Percentiles rank a stretch among this genome's conserved stretches.
phyloP scores from a whole-genome alignment of 2,888 invertebrate species.

The Leucophenga maculata region DNA sequence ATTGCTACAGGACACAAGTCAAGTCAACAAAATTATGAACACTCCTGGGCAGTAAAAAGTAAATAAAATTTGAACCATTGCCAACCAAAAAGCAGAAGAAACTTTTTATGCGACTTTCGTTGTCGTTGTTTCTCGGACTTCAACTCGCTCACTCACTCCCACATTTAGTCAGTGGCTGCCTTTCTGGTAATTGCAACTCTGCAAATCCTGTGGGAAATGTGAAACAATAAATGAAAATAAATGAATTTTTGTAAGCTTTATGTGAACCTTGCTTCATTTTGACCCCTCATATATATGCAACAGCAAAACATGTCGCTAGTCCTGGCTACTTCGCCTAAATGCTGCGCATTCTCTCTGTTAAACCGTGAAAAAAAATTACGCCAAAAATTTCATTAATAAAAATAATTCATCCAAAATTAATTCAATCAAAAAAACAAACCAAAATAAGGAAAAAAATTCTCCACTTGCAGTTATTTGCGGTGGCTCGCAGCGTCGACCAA shows the following conservation, averaged over 20 bases:
- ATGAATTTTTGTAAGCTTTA: constrained; percentile 62
- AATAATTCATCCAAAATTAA: constrained; percentile 42
- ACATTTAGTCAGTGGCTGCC: constrained; percentile 38
- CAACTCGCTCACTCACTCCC: constrained; percentile 16
- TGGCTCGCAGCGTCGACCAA: no score
- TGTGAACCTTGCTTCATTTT: not conserved
- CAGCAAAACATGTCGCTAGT: constrained; percentile 16
- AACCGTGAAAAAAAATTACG: constrained; percentile 33
- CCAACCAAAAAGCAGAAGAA: constrained; percentile 30
- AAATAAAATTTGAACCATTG: constrained; percentile 49
- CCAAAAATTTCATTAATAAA: constrained; percentile 50
- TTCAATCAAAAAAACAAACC: constrained; percentile 39
- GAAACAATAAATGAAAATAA: constrained; percentile 69
- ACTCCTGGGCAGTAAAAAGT: constrained; percentile 61
- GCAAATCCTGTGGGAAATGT: constrained; percentile 64
- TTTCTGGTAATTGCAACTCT: constrained; percentile 61
- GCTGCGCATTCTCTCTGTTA: constrained; percentile 30
- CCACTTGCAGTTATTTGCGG: no score
- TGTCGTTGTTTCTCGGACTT: not conserved
- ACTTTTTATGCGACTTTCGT: constrained; percentile 45
- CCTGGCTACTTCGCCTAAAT: constrained; percentile 8
- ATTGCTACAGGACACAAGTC: constrained; percentile 62
- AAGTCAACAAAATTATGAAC: constrained; percentile 69
- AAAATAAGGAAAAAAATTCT: no score
- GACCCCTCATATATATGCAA: not conserved